Base-by-base conservation (phyloP, 2,888 invertebrate genomes). In the Eutolmus rufibarbis region DNA sequence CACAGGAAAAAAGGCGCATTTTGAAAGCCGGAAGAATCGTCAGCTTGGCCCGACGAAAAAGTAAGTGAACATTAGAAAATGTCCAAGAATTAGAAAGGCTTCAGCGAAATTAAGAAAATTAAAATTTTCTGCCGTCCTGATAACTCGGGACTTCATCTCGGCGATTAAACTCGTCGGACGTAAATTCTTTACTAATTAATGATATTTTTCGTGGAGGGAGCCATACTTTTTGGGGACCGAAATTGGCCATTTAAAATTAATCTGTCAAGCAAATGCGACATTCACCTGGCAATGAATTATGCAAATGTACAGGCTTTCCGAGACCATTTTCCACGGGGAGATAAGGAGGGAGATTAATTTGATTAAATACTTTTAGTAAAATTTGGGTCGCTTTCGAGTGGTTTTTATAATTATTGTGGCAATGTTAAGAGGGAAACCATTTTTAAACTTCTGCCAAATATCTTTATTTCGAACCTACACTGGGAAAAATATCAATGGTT, bases 51-150 rank as follows among this genome's bases (percentile, higher is more conserved):
- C 8, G 46, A 66, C 12, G 66, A 66, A 9, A 28, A 66, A 66
- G 66, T 66, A 9, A 66, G 66, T 28, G 37, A 37, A 76, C 34
- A 8, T 34, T 34, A 78, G 78, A 34, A 51, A 81, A 31, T 56
- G 28, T 81, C 56, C 56, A 74, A 37, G 40, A 84, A 84, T 84
- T 84, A 84, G 37, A 37, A 74, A 43, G 84, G 40, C 66, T 84
- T 84, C 51, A 37, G 31, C n/a, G 66, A 84, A 84, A 84, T 84
- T 84, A 84, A 84, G 74, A 57, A 84, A 84, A 84, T 84, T 84
- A 74, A 74, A 46, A 66, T 66, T 84, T 40, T n/a, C 43, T 81
- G 9, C 66, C 66, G 84, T 57, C 37, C 34, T 84, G 23, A 74
- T 37, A 66, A 28, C 66, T 84, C 37, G 37, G 37, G 16, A 23